Percentiles rank a stretch among this genome's conserved stretches.
phyloP scores from a whole-genome alignment of 1,140 invertebrate species.

The Ips typographus region DNA sequence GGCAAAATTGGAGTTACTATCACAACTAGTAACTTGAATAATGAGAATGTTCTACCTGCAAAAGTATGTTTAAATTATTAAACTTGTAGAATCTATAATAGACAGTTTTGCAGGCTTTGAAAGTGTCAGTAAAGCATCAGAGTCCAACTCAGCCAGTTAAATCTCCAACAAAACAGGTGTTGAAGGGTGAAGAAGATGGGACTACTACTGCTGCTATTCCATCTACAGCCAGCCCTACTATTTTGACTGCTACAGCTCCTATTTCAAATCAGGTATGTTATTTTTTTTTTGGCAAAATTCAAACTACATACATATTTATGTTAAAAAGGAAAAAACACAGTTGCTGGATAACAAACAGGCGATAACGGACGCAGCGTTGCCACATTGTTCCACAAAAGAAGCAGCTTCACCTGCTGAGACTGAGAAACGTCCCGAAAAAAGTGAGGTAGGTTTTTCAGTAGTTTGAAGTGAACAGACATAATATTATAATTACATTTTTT shows the following conservation, averaged over 20 bases:
- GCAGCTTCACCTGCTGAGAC: conserved; percentile 49
- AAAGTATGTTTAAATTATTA: conserved; percentile 50
- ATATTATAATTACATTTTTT: neutral
- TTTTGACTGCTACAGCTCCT: conserved; percentile 21
- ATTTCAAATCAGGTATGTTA: conserved; percentile 21
- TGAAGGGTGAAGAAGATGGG: conserved; percentile 4
- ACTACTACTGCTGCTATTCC: conserved; percentile 14
- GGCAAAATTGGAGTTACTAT: conserved; percentile 89
- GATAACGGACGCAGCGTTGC: conserved; percentile 48
- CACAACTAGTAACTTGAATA: conserved; percentile 68
- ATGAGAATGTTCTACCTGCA: conserved; percentile 56
- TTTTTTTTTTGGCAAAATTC: neutral
- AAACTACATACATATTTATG: neutral
- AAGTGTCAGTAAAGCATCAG: conserved; percentile 9
- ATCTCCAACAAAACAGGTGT: neutral
- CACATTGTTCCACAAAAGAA: conserved; percentile 50
- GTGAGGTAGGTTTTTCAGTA: conserved; percentile 15
- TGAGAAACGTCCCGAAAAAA: conserved; percentile 33
- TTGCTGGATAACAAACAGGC: conserved; percentile 51
- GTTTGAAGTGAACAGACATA: neutral
- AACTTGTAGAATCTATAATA: neutral
- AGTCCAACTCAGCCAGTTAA: neutral
- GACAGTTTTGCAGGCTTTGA: neutral
- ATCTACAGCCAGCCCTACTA: conserved; percentile 19
- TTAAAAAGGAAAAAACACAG: conserved; percentile 25